Evolutionary conservation across 2,113 vertebrate genomes (phyloP).

Genomic region (Nerophis lumbriciformis): DNA sequence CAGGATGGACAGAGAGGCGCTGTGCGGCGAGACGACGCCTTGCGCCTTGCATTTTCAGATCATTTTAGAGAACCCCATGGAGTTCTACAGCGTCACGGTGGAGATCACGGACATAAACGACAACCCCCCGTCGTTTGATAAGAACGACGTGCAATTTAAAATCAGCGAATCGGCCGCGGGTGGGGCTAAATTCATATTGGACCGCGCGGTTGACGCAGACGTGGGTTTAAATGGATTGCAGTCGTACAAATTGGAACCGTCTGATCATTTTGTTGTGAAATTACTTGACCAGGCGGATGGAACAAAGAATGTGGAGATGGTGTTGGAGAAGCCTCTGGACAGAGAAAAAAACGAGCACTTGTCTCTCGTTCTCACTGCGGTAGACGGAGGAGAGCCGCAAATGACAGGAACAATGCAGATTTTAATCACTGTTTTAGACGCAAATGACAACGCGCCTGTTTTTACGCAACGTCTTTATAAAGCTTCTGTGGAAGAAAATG

Average conservation of each 20-base stretch:
- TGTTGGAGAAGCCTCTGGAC: slow-evolving; percentile 53
- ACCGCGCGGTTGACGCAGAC: slow-evolving; percentile 69
- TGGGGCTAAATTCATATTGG: slow-evolving; percentile 55
- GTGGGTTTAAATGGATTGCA: slow-evolving; percentile 65
- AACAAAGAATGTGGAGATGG: slow-evolving; percentile 46
- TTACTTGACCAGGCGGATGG: slow-evolving; percentile 42
- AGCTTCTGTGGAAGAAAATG: slow-evolving; percentile 55
- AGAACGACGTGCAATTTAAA: slow-evolving; percentile 37
- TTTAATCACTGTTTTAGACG: slow-evolving; percentile 74
- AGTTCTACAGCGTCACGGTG: slow-evolving; percentile 57
- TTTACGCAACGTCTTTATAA: slow-evolving; percentile 71
- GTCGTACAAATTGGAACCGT: slow-evolving; percentile 67
- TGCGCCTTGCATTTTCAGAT: slow-evolving; percentile 74
- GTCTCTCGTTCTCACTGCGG: slow-evolving; percentile 45
- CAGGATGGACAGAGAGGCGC: slow-evolving; percentile 55
- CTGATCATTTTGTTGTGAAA: slow-evolving; percentile 60
- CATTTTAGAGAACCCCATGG: slow-evolving; percentile 71
- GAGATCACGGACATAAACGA: slow-evolving; percentile 74
- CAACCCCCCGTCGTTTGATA: slow-evolving; percentile 42
- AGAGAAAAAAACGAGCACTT: slow-evolving; percentile 39
- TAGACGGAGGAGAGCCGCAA: slow-evolving; percentile 50
- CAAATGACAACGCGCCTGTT: slow-evolving; percentile 79
- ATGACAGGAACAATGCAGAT: slow-evolving; percentile 49
- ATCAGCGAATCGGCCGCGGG: slow-evolving; percentile 49
- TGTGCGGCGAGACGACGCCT: slow-evolving; percentile 55